Evolutionary conservation across 2,113 vertebrate species (phyloP).

Genomic region (Hyperopisus bebe): DNA sequence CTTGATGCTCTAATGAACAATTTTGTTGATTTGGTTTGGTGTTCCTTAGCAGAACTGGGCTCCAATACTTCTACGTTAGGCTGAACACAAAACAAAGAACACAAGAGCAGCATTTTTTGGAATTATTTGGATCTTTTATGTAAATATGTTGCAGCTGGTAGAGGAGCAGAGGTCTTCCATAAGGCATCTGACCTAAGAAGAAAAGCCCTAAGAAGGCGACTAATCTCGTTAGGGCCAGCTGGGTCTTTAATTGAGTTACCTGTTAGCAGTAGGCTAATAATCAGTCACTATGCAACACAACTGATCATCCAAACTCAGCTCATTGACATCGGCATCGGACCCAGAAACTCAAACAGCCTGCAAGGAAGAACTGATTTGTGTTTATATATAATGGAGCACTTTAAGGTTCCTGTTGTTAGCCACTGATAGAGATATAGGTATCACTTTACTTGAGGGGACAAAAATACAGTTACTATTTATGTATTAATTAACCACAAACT

Average conservation of each 20-base stretch:
- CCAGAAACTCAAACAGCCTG: not conserved
- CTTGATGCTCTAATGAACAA: not conserved
- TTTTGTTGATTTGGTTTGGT: not conserved
- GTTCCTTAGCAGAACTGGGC: not conserved
- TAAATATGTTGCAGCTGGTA: not conserved
- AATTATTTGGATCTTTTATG: not conserved
- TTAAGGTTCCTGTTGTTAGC: not conserved
- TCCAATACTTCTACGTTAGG: not conserved
- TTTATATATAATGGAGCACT: not conserved
- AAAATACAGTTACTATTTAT: not conserved
- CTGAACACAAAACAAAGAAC: not conserved
- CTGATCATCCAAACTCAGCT: not conserved
- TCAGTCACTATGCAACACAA: not conserved
- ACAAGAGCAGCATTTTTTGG: not conserved
- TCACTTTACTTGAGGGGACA: not conserved
- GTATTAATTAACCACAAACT: not conserved
- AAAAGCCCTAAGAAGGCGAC: not conserved
- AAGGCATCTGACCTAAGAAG: not conserved
- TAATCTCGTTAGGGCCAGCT: not conserved
- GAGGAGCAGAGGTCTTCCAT: not conserved
- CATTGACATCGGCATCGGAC: not conserved
- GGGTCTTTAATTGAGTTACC: not conserved
- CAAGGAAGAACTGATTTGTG: not conserved
- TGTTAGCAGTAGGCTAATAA: not conserved
- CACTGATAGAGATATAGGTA: not conserved